Conservation (phyloP, 1,140 invertebrate species). For the Maconellicoccus hirsutus region DNA sequence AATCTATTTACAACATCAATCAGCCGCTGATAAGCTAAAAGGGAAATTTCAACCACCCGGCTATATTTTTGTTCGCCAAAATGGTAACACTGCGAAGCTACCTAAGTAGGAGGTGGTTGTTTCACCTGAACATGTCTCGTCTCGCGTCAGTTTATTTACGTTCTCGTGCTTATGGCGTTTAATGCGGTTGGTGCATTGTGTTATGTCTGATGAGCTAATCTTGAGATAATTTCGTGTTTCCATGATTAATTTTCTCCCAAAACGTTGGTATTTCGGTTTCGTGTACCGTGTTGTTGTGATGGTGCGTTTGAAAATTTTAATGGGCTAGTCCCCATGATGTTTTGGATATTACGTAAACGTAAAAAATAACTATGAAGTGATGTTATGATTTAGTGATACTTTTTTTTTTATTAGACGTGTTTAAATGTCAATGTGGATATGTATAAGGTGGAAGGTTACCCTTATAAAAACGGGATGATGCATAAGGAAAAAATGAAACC, state of each 20-base stretch:
- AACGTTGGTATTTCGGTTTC: neutral
- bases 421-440: neutral
- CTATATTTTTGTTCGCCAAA: too few species aligned
- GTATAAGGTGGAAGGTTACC: neutral
- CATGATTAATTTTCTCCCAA: neutral
- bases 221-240: neutral
- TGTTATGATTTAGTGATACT: neutral
- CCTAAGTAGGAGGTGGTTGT: too few species aligned
- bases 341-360: slow-evolving; percentile 5
- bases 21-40: too few species aligned
- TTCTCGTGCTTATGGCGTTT: too few species aligned
- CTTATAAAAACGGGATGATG: neutral
- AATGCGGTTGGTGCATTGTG: too few species aligned
- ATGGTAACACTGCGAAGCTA: too few species aligned
- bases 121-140: too few species aligned
- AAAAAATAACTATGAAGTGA: neutral
- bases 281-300: neutral
- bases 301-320: neutral
- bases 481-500: neutral
- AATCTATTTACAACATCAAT: too few species aligned
- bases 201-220: too few species aligned
- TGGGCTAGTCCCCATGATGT: neutral
- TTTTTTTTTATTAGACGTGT: neutral
- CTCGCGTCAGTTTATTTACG: too few species aligned
- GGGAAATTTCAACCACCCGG: too few species aligned